Evolutionary conservation across 2,797 vertebrate species (phyloP), one percentile per base, ranked within the genome.

Genomic region (Liparis tanakae): DNA sequence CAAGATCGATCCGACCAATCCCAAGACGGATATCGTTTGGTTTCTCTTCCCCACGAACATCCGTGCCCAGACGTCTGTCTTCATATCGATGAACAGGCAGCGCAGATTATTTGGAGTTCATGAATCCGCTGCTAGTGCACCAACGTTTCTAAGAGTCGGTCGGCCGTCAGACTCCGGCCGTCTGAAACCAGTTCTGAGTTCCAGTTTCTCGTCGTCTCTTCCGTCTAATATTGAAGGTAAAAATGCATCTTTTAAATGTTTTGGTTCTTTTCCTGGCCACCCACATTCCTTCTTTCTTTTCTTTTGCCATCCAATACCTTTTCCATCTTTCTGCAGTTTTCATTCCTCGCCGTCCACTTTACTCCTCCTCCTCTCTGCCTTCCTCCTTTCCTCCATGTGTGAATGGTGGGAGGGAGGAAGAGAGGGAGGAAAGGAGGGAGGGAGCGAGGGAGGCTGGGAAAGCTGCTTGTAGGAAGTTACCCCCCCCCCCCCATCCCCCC

Each of bases 381-480:
- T 33, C 61, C 67, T 79, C 62, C 82, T 17, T 61, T 46, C 48
- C 69, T 78, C 70, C 70, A 74, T 86, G 71, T 85, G 76, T 83
- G 82, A 81, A 81, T 67, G 84, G 70, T 1, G 73, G 69, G 85
- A 67, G 79, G 80, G 78, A 30, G 25, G 25, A 30, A 30, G 25
- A 30, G 25, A 30, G 63, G 76, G 60, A 51, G 46, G 50, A 20
- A 22, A 22, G 70, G 82, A 30, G 25, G 25, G 25, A 30, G 25
- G 25, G 25, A 30, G 25, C 25, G 36, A 36, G 36, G 36, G 36
- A 8, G 10, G 39, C 25, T 30, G 25, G 46, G 87, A 85, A 88
- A 87, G 81, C 85, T 82, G 84, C 87, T 78, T 88, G 89, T 88
- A 88, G 86, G 89, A 89, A 80, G 83, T 78, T 79, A 30, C 2